Evolutionary conservation across 2,113 vertebrate species (phyloP).

Genomic region (Plestiodon gilberti): DNA sequence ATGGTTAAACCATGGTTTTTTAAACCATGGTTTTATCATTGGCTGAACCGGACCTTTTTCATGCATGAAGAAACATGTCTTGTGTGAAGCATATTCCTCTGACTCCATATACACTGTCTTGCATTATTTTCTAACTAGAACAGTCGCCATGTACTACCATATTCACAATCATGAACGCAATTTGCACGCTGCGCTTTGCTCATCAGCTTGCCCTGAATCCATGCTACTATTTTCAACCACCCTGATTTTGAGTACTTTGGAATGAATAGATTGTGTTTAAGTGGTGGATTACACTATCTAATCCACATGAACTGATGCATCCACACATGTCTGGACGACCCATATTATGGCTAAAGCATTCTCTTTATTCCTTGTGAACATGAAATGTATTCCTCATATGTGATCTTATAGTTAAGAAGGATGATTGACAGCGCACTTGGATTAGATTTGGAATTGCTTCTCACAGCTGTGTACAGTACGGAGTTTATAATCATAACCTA

Average conservation of each 20-base stretch:
- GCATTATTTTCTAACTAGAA: neutral
- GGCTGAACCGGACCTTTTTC: too few species aligned
- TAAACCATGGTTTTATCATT: too few species aligned
- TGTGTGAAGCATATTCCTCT: neutral
- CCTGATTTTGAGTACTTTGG: neutral
- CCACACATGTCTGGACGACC: neutral
- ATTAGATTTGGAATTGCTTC: constrained; percentile 16
- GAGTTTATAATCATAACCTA: constrained; percentile 24
- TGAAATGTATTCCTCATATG: neutral
- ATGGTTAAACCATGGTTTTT: too few species aligned
- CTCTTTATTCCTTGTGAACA: neutral
- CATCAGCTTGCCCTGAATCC: neutral
- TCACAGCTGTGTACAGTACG: constrained; percentile 6
- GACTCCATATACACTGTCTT: neutral
- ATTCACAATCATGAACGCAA: neutral
- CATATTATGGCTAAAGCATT: neutral
- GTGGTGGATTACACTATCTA: neutral
- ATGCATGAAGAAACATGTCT: neutral
- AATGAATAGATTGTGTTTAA: too few species aligned
- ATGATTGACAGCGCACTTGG: constrained; percentile 13
- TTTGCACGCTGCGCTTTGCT: neutral
- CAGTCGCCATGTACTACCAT: neutral
- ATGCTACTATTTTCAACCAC: neutral
- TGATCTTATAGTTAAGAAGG: constrained; percentile 3
- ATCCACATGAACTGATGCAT: neutral